Percentiles rank a stretch among this genome's conserved stretches.
These are phyloP conservation scores for Polylopha cassiicola DNA, from an alignment of 2,888 invertebrate genomes.

Conservation along the genomic window DNA sequence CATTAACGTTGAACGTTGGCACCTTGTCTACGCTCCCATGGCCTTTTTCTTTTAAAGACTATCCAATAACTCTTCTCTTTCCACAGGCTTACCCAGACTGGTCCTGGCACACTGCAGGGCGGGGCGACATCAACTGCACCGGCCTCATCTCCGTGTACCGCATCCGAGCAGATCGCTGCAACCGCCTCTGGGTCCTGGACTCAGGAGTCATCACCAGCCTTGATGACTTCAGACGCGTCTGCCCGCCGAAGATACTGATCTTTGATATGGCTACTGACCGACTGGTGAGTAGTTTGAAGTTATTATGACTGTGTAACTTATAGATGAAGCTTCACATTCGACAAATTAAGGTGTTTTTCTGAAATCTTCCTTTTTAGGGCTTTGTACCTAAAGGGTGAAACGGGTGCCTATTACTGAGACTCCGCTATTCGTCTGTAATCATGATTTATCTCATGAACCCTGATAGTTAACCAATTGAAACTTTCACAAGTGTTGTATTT, in stretches of 20 bases:
- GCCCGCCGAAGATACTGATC: conserved; percentile 88
- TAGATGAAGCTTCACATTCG: conserved; percentile 1
- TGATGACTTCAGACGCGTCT: conserved; percentile 80
- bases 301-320: neutral
- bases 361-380: no score
- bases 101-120: conserved; percentile 85
- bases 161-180: conserved; percentile 85
- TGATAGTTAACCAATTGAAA: no score
- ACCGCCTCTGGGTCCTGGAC: conserved; percentile 89
- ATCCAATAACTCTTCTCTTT: no score
- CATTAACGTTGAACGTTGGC: no score
- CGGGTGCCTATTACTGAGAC: no score
- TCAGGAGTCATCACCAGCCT: conserved; percentile 84
- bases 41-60: no score
- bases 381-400: no score
- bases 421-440: no score
- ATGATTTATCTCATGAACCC: no score
- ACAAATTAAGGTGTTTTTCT: no score
- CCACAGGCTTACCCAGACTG: conserved; percentile 83
- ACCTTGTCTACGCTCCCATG: no score
- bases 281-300: conserved; percentile 65
- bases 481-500: no score
- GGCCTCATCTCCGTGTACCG: conserved; percentile 88
- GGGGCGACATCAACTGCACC: conserved; percentile 84
- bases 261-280: conserved; percentile 86